A percentile compares a stretch with the other conserved stretches of the same genome.
Evolutionary conservation across 2,113 vertebrate species (phyloP).

Genomic region (Agapornis roseicollis): DNA sequence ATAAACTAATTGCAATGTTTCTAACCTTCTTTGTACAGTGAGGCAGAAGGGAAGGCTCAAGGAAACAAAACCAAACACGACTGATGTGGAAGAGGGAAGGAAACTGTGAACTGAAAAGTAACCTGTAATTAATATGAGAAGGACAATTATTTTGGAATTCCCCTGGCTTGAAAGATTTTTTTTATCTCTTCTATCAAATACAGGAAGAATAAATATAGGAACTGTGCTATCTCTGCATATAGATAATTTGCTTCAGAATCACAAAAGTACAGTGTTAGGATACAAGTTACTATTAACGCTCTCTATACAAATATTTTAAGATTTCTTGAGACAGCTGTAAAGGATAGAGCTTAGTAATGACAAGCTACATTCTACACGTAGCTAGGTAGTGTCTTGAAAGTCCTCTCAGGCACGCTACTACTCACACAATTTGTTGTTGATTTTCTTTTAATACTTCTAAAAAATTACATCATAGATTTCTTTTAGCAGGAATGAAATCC

Average conservation of each 20-base stretch:
- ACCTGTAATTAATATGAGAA: background rate
- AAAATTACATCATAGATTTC: background rate
- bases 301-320: background rate
- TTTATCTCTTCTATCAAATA: background rate
- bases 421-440: background rate
- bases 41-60: background rate
- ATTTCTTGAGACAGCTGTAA: background rate
- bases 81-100: background rate
- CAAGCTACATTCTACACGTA: background rate
- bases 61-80: background rate
- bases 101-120: background rate
- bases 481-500: background rate
- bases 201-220: background rate
- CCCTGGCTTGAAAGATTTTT: background rate
- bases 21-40: background rate
- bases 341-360: background rate
- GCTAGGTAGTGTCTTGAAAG: background rate
- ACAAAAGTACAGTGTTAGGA: background rate
- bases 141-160: background rate
- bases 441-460: background rate
- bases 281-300: background rate
- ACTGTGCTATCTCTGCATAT: background rate
- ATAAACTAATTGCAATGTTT: background rate
- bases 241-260: background rate
- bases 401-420: background rate